A percentile compares a stretch with the other conserved stretches of the same genome.
These are phyloP conservation scores for Orchestia grillus DNA, from an alignment of 1,140 invertebrate species.

Conservation along the genomic window DNA sequence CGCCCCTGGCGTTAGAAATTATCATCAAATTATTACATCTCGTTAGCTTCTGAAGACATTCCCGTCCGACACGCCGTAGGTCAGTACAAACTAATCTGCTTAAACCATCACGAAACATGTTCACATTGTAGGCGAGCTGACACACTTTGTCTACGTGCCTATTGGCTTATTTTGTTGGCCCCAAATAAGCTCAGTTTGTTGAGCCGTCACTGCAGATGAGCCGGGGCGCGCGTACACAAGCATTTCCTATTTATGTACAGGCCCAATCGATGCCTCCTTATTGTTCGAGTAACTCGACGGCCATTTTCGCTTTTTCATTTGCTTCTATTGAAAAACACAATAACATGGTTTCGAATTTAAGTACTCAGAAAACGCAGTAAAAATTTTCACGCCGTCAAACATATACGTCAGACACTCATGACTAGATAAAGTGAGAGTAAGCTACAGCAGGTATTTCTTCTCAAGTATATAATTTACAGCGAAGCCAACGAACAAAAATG, in stretches of 20 bases:
- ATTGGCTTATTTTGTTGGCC: background rate
- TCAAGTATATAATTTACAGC: no score
- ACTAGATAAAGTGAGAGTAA: no score
- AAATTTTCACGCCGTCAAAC: no score
- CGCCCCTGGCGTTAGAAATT: background rate
- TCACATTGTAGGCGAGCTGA: background rate
- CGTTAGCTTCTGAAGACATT: background rate
- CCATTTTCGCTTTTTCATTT: background rate
- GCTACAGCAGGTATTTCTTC: no score
- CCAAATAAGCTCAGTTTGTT: no score
- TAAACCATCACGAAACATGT: background rate
- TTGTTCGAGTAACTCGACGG: background rate
- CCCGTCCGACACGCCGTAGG: background rate
- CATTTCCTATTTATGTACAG: background rate
- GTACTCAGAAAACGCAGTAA: no score
- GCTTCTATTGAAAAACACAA: background rate
- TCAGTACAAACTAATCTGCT: background rate
- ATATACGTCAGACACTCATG: no score
- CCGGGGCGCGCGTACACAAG: background rate
- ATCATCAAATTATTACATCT: background rate
- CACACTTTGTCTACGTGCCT: background rate
- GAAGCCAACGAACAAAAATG: no score
- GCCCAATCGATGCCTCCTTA: background rate
- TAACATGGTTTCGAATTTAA: no score
- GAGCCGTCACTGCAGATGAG: no score